phyloP scores from a whole-genome alignment of 2,888 invertebrate species.

The Ctenicera cuprea region DNA sequence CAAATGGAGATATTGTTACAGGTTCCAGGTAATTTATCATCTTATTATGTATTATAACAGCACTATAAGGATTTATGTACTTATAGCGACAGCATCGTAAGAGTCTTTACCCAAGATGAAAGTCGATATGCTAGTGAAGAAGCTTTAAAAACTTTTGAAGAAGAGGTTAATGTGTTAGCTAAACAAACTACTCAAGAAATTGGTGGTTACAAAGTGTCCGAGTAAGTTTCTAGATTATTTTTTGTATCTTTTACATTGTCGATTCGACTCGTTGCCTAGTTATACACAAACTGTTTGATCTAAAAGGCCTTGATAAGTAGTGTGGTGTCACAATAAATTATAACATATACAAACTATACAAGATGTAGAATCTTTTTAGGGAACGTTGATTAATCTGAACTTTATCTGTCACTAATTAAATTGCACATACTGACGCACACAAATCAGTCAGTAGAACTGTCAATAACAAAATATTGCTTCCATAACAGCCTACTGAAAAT shows the following conservation, averaged over 20 bases:
- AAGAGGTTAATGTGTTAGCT: conserved; percentile 81
- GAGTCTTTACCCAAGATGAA: conserved; percentile 88
- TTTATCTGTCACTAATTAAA: too few relatives aligned
- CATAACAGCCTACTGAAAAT: too few relatives aligned
- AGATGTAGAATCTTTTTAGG: too few relatives aligned
- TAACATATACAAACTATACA: too few relatives aligned
- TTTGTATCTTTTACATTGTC: background rate
- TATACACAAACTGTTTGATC: too few relatives aligned
- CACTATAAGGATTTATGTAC: background rate
- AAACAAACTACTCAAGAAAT: conserved; percentile 82
- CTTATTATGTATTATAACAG: background rate
- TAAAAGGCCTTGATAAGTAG: too few relatives aligned
- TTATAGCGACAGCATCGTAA: conserved; percentile 87
- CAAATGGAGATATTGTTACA: conserved; percentile 92
- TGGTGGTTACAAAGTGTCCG: conserved; percentile 90
- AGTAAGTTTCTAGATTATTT: conserved; percentile 75
- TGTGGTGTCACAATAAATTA: too few relatives aligned
- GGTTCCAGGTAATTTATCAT: conserved; percentile 74
- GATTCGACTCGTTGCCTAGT: too few relatives aligned
- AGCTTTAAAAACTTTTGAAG: conserved; percentile 80
- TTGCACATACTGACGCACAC: too few relatives aligned
- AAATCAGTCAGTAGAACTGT: too few relatives aligned
- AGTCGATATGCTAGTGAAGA: conserved; percentile 81
- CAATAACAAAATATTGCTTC: too few relatives aligned
- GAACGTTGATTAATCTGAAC: too few relatives aligned